These are phyloP conservation scores for Mylabris sibirica DNA, from an alignment of 2,888 invertebrate genomes.

Conservation along the genomic window DNA sequence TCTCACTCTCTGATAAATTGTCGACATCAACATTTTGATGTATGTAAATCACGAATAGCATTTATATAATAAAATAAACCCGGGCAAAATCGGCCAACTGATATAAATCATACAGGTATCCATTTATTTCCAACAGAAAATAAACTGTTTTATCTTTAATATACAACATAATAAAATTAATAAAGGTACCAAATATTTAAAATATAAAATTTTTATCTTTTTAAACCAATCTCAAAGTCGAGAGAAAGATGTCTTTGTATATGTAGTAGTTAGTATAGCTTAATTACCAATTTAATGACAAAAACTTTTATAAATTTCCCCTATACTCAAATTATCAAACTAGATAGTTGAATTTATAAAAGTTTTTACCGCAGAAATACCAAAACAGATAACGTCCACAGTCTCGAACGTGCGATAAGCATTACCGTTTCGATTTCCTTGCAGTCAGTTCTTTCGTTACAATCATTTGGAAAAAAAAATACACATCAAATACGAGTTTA, in stretches of 20 bases:
- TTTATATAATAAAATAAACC: conserved; percentile 23
- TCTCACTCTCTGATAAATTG: conserved; percentile 19
- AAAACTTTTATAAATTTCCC: background rate
- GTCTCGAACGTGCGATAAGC: conserved; percentile 8
- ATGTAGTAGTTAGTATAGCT: background rate
- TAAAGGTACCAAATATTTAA: background rate
- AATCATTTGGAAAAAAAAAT: background rate
- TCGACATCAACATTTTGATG: conserved; percentile 15
- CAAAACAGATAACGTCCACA: conserved; percentile 5
- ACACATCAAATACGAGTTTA: background rate
- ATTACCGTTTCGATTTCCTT: background rate
- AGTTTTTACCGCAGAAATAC: conserved; percentile 3
- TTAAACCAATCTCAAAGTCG: background rate
- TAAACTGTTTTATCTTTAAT: background rate
- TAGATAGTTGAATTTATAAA: background rate
- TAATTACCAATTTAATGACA: conserved; percentile 3
- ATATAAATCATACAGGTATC: conserved; percentile 11
- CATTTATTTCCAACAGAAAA: background rate
- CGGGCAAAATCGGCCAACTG: background rate
- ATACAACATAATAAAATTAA: background rate
- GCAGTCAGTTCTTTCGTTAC: background rate
- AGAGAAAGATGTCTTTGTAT: background rate
- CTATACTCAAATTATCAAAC: background rate
- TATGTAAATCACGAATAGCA: conserved; percentile 25
- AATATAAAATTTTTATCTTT: background rate